A percentile compares a stretch with the other conserved stretches of the same genome.
phyloP scores from a whole-genome alignment of 2,113 vertebrate genomes.

The Lepus europaeus region DNA sequence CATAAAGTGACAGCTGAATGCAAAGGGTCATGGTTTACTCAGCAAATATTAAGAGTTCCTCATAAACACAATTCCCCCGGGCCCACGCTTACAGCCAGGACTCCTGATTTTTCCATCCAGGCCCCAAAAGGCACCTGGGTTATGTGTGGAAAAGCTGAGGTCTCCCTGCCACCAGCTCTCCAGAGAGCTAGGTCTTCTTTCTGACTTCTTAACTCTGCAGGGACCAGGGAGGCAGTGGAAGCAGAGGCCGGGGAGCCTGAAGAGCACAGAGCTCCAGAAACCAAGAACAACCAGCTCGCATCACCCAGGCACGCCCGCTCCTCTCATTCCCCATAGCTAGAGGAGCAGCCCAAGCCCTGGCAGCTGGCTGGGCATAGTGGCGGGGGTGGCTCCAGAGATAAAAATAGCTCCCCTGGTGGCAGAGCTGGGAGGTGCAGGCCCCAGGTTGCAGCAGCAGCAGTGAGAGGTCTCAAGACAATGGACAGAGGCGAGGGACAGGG shows the following conservation, averaged over 20 bases:
- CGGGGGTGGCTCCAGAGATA: conserved; percentile 79
- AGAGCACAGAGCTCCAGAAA: background rate
- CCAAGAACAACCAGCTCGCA: background rate
- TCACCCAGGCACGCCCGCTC: background rate
- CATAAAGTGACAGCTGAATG: background rate
- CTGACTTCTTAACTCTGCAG: background rate
- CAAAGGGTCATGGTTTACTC: background rate
- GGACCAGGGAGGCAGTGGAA: background rate
- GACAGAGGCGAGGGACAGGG: background rate
- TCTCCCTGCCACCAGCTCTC: background rate
- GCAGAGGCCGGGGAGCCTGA: background rate
- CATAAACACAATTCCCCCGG: conserved; percentile 31
- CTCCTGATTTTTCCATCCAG: background rate
- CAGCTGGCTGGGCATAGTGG: conserved; percentile 79
- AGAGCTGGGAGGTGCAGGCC: conserved; percentile 63
- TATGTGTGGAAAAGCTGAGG: background rate
- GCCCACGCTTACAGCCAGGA: background rate
- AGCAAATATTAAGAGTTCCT: conserved; percentile 29
- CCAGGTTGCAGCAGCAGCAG: conserved; percentile 63
- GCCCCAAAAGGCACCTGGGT: background rate
- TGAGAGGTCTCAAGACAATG: conserved; percentile 19
- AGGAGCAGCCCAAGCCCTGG: conserved; percentile 58
- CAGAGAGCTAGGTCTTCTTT: background rate
- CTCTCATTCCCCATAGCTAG: conserved; percentile 24
- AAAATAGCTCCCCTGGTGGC: conserved; percentile 78